Percentiles rank a stretch among this genome's conserved stretches.
Evolutionary conservation across 2,888 invertebrate species (phyloP).

Genomic region (Clitarchus hookeri): DNA sequence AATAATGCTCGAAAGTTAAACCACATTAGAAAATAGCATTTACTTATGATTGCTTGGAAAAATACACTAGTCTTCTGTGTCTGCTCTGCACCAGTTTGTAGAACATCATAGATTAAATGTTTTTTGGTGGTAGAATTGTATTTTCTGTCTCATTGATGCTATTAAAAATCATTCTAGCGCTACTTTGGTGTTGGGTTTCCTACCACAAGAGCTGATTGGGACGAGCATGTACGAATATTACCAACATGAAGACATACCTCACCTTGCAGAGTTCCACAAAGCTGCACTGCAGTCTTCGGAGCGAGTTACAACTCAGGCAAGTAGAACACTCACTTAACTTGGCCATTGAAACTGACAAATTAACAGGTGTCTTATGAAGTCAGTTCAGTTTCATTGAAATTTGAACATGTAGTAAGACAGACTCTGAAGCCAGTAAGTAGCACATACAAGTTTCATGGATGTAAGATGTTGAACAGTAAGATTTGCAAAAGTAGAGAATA

Average conservation of each 20-base stretch:
- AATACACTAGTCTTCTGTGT: too few species aligned
- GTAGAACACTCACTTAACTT: constrained; percentile 17
- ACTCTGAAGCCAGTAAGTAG: background rate
- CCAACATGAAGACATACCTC: constrained; percentile 77
- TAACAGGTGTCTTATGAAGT: too few species aligned
- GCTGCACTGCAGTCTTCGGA: constrained; percentile 64
- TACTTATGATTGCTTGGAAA: too few species aligned
- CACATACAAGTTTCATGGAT: background rate
- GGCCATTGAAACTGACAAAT: too few species aligned
- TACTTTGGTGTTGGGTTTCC: constrained; percentile 83
- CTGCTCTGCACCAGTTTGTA: too few species aligned
- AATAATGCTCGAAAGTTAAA: too few species aligned
- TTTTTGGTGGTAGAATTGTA: too few species aligned
- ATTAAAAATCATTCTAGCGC: constrained; percentile 63
- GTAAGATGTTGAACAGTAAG: too few species aligned
- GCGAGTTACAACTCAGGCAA: constrained; percentile 60
- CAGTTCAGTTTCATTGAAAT: background rate
- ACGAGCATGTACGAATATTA: constrained; percentile 86
- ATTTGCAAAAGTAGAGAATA: too few species aligned
- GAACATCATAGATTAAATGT: too few species aligned
- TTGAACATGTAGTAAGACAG: background rate
- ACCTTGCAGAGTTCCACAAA: constrained; percentile 83
- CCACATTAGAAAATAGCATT: too few species aligned
- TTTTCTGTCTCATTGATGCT: too few species aligned
- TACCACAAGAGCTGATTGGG: constrained; percentile 91